Conservation (phyloP, 2,113 vertebrate species). For the Heterochromis multidens region DNA sequence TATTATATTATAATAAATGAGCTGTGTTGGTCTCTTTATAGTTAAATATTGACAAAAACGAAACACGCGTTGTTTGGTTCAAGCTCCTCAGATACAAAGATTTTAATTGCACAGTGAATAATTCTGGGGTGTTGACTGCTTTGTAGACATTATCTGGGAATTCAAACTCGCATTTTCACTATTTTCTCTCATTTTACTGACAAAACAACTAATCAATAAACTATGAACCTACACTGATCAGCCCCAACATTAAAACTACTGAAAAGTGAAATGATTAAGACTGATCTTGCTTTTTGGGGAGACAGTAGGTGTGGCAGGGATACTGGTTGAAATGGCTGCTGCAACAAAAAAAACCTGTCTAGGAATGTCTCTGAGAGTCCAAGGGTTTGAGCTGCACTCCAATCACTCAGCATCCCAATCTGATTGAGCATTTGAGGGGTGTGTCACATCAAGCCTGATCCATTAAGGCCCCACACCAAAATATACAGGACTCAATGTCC, state of each 20-base stretch:
- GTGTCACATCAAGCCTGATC: no score
- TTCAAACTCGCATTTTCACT: not conserved
- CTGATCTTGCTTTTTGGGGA: no score
- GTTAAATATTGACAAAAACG: rapidly evolving
- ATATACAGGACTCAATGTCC: no score
- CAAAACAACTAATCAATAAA: not conserved
- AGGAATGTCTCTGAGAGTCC: no score
- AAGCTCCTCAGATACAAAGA: not conserved
- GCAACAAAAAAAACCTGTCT: no score
- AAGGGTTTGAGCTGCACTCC: no score
- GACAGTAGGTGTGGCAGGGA: no score
- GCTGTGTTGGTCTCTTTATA: not conserved
- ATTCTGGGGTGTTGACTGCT: not conserved
- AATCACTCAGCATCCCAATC: no score
- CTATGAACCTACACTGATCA: not conserved
- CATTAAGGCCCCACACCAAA: no score
- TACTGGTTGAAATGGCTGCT: no score
- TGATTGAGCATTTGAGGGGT: no score
- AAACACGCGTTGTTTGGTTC: rapidly evolving
- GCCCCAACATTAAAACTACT: not conserved
- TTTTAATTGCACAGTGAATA: not conserved
- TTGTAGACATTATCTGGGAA: not conserved
- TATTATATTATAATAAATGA: not conserved
- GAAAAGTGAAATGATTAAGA: no score
- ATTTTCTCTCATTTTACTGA: rapidly evolving